Base-by-base conservation (phyloP, 1,140 invertebrate species). In the Metopolophium dirhodum region DNA sequence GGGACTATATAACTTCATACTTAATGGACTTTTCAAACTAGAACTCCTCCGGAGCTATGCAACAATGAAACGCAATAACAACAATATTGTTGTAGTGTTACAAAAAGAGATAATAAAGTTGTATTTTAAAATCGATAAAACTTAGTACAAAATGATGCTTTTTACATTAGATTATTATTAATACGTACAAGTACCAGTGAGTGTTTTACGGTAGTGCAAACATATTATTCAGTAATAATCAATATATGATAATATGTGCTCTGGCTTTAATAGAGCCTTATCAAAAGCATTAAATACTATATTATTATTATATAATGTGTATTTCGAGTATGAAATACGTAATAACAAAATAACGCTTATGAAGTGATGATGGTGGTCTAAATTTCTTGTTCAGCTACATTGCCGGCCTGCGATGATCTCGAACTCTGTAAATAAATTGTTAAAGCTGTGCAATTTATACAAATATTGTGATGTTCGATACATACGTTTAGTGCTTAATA, bases 361-460 rank as follows among this genome's bases (percentile, higher is more conserved):
- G 90, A 77, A 92, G 77, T 92, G 91, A 54, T 85, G 57, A 47
- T 51, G 37, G 82, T 83, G 45, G 30, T 85, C 77, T 92, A 92
- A 54, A 92, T 92, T 54, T 92, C 91, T 92, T 92, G 91, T 51
- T 92, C 91, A 26, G 45, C 77, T 83, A 92, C 45, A 57, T 92
- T 92, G 49, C 77, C 91, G 9, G 82, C 91, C 22, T 92, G 77
- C 23, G 91, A 92, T 85, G 91, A 92, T 92, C 91, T 92, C 35
- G 91, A 92, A 35, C 82, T 92, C 91, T 92, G 91, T 51, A 85
- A 92, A 92, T 22, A 92, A 37, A 37, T 92, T 49, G 85, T 23
- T 51, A 92, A 92, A 92, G 91, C 91, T 54, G 91, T 92, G 91
- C 91, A 1, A 82, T 82, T 92, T 92, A 92, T 85, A 92, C 45